Conservation (phyloP, 1,140 invertebrate genomes). For the Macrosteles quadrilineatus region DNA sequence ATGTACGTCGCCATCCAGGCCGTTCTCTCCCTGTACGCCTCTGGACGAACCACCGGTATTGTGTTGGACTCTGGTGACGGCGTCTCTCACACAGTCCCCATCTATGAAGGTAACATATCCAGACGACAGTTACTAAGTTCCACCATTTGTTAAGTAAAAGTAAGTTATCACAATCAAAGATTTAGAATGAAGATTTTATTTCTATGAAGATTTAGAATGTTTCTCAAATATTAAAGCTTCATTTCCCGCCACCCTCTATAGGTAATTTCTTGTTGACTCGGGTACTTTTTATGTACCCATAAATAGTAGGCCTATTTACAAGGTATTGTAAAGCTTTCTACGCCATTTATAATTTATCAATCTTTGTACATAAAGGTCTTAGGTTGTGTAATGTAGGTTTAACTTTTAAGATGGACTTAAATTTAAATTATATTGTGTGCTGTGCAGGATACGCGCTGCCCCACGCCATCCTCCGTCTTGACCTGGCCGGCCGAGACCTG, state of each 20-base stretch:
- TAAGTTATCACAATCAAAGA: no score
- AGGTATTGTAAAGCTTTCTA: no score
- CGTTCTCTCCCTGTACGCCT: constrained; percentile 88
- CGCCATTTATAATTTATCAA: neutral
- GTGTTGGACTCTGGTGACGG: constrained; percentile 92
- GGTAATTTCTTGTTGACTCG: no score
- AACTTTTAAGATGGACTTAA: neutral
- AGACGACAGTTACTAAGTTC: no score
- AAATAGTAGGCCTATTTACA: no score
- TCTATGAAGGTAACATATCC: constrained; percentile 89
- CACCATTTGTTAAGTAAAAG: no score
- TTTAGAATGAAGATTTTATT: no score
- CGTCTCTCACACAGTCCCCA: constrained; percentile 93
- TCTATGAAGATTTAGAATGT: no score
- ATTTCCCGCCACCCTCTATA: no score
- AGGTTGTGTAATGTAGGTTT: neutral
- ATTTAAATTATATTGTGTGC: constrained; percentile 6
- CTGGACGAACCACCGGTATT: constrained; percentile 94
- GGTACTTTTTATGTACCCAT: no score
- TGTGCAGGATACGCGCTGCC: constrained; percentile 62
- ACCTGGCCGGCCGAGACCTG: constrained; percentile 91
- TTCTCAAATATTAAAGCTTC: no score
- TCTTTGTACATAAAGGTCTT: no score
- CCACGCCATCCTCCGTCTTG: constrained; percentile 84
- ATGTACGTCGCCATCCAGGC: constrained; percentile 95